These are phyloP conservation scores for Amblyopsis rosae DNA, from an alignment of 2,113 vertebrate genomes.

Conservation along the genomic window DNA sequence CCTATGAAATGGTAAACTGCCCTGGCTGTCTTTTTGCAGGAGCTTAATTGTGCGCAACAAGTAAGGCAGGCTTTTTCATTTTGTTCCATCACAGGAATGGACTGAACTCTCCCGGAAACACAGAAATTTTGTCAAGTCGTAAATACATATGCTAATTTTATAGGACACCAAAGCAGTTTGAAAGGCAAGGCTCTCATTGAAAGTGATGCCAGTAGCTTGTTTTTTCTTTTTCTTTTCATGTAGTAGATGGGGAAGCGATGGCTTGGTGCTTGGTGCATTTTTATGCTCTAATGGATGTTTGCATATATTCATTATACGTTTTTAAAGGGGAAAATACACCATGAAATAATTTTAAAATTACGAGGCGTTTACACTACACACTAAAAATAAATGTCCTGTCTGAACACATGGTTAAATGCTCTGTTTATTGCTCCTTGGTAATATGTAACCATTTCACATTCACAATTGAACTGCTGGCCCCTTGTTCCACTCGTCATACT, in stretches of 20 bases:
- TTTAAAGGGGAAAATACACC: conserved; percentile 45
- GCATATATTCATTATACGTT: conserved; percentile 69
- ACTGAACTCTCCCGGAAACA: conserved; percentile 88
- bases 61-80: conserved; percentile 88
- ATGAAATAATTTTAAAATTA: conserved; percentile 37
- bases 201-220: conserved; percentile 59
- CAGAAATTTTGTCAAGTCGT: conserved; percentile 85
- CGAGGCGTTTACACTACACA: conserved; percentile 5
- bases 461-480: conserved; percentile 23
- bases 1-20: conserved; percentile 96
- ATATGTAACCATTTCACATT: conserved; percentile 6
- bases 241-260: conserved; percentile 56
- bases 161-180: conserved; percentile 78
- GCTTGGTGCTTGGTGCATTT: conserved; percentile 58
- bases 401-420: conserved; percentile 36
- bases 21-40: conserved; percentile 85
- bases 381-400: neutral
- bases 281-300: conserved; percentile 70
- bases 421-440: conserved; percentile 45
- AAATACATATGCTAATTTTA: conserved; percentile 88
- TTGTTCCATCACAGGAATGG: conserved; percentile 85
- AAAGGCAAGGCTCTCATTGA: conserved; percentile 74
- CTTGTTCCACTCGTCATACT: conserved; percentile 39
- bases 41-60: conserved; percentile 98
- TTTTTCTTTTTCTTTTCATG: conserved; percentile 50